phyloP scores from a whole-genome alignment of 2,113 vertebrate genomes.

The Semnornis frantzii region DNA sequence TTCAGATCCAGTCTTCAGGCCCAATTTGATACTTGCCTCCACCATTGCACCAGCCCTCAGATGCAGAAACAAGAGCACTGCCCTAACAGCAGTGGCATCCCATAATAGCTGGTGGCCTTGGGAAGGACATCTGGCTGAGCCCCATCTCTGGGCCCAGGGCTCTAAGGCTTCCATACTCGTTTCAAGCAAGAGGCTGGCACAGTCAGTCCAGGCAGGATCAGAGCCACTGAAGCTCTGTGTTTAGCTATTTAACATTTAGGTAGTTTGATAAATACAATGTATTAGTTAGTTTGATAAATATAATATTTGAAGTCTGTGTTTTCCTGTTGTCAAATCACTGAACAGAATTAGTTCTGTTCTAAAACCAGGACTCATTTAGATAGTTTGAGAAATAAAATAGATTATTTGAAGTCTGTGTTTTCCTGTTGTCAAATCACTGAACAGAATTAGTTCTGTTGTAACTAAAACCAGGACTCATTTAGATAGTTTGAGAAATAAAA shows the following conservation, averaged over 20 bases:
- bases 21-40: rapidly evolving
- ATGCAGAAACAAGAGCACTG: neutral
- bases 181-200: neutral
- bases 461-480: no score
- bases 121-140: neutral
- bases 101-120: neutral
- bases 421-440: no score
- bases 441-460: no score
- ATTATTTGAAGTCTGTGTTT: no score
- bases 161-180: neutral
- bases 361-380: no score
- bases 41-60: neutral
- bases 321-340: no score
- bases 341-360: no score
- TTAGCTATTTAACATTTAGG: neutral
- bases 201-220: neutral
- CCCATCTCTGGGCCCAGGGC: neutral
- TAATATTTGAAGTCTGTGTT: no score
- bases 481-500: no score
- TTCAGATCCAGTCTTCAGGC: neutral
- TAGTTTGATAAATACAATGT: neutral
- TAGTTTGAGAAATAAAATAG: no score
- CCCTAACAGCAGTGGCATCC: neutral
- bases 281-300: neutral
- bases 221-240: neutral